phyloP scores from a whole-genome alignment of 2,797 vertebrate species.

The Florisuga fusca region DNA sequence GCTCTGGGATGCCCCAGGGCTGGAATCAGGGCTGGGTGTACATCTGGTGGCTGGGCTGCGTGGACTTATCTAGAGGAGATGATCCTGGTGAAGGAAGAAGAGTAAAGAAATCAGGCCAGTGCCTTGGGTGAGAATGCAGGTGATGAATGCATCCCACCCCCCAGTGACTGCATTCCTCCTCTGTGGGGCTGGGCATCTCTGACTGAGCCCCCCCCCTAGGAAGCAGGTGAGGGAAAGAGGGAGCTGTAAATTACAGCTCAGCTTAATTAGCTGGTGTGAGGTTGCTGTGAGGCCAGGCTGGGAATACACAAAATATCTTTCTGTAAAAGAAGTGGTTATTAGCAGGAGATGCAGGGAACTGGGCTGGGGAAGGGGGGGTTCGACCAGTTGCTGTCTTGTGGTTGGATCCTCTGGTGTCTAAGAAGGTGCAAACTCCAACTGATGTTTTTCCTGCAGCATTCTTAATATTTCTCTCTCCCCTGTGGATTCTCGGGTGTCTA shows the following conservation, averaged over 20 bases:
- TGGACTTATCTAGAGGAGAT: constrained; percentile 44
- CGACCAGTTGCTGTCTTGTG: constrained; percentile 40
- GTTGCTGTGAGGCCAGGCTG: constrained; percentile 9
- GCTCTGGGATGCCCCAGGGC: not conserved
- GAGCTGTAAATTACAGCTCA: constrained; percentile 41
- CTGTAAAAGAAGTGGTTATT: constrained; percentile 25
- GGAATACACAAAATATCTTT: constrained; percentile 35
- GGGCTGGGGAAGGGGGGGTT: not conserved
- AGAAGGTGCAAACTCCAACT: constrained; percentile 57
- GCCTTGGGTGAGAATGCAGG: not conserved
- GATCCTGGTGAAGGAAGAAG: constrained; percentile 55
- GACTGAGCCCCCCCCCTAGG: not conserved
- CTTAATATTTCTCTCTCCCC: constrained; percentile 56
- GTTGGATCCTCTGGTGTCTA: constrained; percentile 46
- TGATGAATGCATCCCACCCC: not conserved
- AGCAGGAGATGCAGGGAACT: constrained; percentile 25
- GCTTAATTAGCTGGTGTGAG: constrained; percentile 25
- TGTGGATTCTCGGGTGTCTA: constrained; percentile 65
- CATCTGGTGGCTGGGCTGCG: constrained; percentile 14
- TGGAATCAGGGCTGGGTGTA: constrained; percentile 8
- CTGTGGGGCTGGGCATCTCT: fast-evolving
- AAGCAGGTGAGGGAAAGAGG: not conserved
- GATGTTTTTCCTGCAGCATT: constrained; percentile 34
- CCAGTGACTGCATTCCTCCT: not conserved
- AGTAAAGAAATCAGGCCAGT: not conserved